These are phyloP conservation scores for Clusia tigrina DNA, from an alignment of 2,888 invertebrate genomes.

Conservation along the genomic window DNA sequence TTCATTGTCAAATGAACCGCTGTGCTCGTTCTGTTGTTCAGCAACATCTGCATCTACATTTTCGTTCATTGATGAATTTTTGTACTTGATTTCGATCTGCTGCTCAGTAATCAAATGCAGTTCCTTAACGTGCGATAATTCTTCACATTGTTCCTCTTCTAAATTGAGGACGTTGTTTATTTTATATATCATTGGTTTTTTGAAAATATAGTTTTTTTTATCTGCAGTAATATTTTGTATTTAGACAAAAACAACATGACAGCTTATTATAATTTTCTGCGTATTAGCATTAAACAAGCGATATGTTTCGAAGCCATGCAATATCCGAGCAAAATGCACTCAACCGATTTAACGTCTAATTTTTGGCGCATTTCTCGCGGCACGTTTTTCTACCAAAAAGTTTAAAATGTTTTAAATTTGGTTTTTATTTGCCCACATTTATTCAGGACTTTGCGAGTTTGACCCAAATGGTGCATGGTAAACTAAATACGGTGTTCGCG, in stretches of 20 bases:
- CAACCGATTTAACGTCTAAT: slow-evolving; percentile 3
- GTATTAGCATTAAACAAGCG: no score
- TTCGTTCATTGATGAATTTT: neutral
- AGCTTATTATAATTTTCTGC: no score
- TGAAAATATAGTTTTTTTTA: no score
- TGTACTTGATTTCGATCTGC: neutral
- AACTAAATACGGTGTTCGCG: slow-evolving; percentile 13
- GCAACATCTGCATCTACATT: neutral
- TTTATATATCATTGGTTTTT: no score
- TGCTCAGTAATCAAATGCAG: no score
- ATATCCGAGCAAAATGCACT: slow-evolving; percentile 16
- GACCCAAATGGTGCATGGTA: slow-evolving; percentile 15
- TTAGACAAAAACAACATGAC: no score
- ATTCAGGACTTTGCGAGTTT: neutral
- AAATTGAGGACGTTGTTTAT: no score
- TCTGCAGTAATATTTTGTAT: no score
- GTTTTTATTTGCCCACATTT: slow-evolving; percentile 2
- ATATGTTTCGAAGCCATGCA: neutral
- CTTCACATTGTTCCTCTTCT: no score
- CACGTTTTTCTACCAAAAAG: slow-evolving; percentile 10
- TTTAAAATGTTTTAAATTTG: neutral
- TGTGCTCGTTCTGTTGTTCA: no score
- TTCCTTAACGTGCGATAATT: no score
- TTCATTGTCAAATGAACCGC: no score
- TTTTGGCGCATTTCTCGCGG: slow-evolving; percentile 1